These are phyloP conservation scores for Porites divaricata DNA, from an alignment of 92 coral and sea anemone genomes.

Conservation along the genomic window DNA sequence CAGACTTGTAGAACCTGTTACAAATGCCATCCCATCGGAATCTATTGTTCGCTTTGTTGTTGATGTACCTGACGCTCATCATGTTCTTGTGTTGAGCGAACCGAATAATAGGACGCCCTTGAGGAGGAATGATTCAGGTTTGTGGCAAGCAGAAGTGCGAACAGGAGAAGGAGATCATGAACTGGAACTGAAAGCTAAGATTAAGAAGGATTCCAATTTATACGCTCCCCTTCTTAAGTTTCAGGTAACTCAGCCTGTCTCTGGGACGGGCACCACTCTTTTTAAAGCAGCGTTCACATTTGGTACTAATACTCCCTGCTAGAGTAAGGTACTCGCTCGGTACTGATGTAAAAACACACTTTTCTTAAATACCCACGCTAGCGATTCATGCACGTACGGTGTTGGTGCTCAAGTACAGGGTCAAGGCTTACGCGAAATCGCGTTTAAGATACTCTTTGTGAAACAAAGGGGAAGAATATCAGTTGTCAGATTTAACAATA, in stretches of 20 bases:
- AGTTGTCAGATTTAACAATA: too few relatives aligned
- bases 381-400: too few relatives aligned
- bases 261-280: too few relatives aligned
- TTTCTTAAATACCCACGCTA: too few relatives aligned
- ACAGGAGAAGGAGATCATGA: constrained; percentile 12
- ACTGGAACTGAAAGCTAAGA: constrained; percentile 6
- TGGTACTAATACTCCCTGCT: too few relatives aligned
- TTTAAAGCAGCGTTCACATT: too few relatives aligned
- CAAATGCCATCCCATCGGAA: background rate
- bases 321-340: too few relatives aligned
- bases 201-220: background rate
- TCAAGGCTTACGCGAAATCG: too few relatives aligned
- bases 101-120: background rate
- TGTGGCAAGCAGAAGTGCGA: constrained; percentile 1
- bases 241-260: background rate
- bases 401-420: too few relatives aligned
- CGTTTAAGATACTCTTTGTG: too few relatives aligned
- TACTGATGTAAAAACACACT: too few relatives aligned
- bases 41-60: constrained; percentile 1
- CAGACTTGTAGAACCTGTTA: constrained; percentile 6
- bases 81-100: background rate
- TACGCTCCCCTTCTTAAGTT: constrained; percentile 14
- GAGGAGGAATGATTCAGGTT: background rate
- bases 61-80: constrained; percentile 6
- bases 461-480: too few relatives aligned